phyloP scores from a whole-genome alignment of 2,113 vertebrate species.

The Abramis brama region DNA sequence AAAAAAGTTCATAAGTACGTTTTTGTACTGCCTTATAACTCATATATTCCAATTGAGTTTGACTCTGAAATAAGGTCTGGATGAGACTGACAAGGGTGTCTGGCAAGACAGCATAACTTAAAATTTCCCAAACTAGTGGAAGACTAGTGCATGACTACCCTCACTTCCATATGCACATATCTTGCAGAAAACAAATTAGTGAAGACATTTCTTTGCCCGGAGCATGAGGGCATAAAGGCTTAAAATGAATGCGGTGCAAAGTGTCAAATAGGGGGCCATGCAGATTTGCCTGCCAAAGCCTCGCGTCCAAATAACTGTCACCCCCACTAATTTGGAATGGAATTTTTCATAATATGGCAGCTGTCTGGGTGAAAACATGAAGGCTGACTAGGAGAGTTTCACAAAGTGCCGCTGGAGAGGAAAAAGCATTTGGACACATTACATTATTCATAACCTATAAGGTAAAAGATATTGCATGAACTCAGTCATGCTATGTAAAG shows the following conservation, averaged over 20 bases:
- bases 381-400: not conserved
- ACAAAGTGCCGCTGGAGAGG: not conserved
- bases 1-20: not conserved
- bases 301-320: conserved; percentile 2
- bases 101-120: not conserved
- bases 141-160: not conserved
- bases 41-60: not conserved
- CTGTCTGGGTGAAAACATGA: not conserved
- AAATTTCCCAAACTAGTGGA: not conserved
- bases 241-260: not conserved
- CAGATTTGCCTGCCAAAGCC: conserved; percentile 19
- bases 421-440: conserved; percentile 21
- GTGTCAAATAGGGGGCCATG: not conserved
- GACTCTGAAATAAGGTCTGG: not conserved
- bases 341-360: conserved; percentile 14
- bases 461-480: conserved; percentile 21
- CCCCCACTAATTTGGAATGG: not conserved
- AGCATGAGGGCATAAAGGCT: not conserved
- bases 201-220: not conserved
- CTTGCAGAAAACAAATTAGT: conserved; percentile 21
- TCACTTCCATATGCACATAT: conserved; percentile 1
- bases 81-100: not conserved
- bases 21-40: not conserved
- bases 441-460: conserved; percentile 33
- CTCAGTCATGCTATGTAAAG: not conserved